phyloP scores from a whole-genome alignment of 2,113 vertebrate genomes.

The Psophia crepitans region DNA sequence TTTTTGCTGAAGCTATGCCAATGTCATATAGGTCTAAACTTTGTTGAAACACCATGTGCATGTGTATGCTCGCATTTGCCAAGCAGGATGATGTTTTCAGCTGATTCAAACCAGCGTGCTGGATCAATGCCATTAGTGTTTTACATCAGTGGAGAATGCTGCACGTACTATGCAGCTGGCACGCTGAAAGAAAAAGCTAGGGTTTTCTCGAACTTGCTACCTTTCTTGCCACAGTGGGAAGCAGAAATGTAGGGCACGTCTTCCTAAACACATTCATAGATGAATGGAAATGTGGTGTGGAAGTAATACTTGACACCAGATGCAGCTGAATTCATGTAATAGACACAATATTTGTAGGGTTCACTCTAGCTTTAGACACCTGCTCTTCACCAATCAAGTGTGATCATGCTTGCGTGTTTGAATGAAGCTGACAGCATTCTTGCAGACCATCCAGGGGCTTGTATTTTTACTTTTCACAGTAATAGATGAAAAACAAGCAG shows the following conservation, averaged over 20 bases:
- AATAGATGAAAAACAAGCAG: not conserved
- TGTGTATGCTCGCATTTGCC: not conserved
- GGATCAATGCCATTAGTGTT: not conserved
- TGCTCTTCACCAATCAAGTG: slow-evolving; percentile 30
- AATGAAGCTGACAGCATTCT: slow-evolving; percentile 29
- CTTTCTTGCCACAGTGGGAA: not conserved
- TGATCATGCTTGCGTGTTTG: slow-evolving; percentile 17
- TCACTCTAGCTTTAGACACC: slow-evolving; percentile 28
- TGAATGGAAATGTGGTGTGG: not conserved
- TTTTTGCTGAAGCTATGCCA: not conserved
- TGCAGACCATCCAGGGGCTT: not conserved
- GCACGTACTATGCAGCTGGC: not conserved
- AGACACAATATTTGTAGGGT: not conserved
- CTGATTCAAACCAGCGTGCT: not conserved
- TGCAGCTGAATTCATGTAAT: not conserved
- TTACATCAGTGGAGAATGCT: not conserved
- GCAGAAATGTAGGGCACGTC: not conserved
- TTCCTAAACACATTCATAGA: not conserved
- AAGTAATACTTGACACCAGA: not conserved
- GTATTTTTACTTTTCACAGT: not conserved
- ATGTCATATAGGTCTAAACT: not conserved
- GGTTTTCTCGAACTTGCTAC: not conserved
- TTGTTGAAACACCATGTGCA: not conserved
- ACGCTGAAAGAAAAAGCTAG: not conserved
- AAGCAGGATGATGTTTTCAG: not conserved